Conservation (phyloP, 2,888 invertebrate genomes). For the Cataglyphis rosenhaueri region DNA sequence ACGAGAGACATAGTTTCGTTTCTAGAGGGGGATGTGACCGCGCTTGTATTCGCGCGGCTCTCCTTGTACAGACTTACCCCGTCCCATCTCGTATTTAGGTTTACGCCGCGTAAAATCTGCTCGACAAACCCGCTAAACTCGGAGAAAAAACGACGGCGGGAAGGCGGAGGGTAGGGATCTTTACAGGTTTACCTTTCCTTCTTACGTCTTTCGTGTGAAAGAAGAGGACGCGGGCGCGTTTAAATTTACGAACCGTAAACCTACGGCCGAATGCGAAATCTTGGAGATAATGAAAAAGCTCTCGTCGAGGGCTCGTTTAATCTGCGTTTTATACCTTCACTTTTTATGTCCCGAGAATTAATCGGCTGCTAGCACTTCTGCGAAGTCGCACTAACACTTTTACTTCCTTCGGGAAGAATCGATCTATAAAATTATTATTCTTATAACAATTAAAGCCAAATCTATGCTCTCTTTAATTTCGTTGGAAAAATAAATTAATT, state of each 20-base stretch:
- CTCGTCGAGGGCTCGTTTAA: constrained; percentile 40
- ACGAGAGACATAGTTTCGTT: constrained; percentile 29
- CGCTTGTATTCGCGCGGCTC: constrained; percentile 36
- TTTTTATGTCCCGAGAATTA: constrained; percentile 16
- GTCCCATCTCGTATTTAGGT: constrained; percentile 42
- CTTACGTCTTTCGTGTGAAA: constrained; percentile 19
- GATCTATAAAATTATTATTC: neutral
- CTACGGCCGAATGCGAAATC: constrained; percentile 20
- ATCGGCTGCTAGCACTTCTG: neutral
- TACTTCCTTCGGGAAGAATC: neutral
- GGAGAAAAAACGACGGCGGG: neutral
- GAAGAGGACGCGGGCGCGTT: neutral
- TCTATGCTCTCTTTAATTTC: neutral
- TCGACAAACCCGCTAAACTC: constrained; percentile 37
- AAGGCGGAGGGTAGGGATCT: neutral
- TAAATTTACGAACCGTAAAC: constrained; percentile 52
- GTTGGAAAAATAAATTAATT: neutral
- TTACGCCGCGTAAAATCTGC: constrained; percentile 55
- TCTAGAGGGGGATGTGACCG: constrained; percentile 20
- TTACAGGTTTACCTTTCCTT: neutral
- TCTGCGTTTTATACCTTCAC: neutral
- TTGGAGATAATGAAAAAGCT: constrained; percentile 47
- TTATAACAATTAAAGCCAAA: neutral
- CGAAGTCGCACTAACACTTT: neutral
- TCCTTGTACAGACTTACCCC: constrained; percentile 47